Percentiles rank a stretch among this genome's conserved stretches.
Conservation (phyloP, 2,113 vertebrate genomes). For the Gnathonemus longibarbis region DNA sequence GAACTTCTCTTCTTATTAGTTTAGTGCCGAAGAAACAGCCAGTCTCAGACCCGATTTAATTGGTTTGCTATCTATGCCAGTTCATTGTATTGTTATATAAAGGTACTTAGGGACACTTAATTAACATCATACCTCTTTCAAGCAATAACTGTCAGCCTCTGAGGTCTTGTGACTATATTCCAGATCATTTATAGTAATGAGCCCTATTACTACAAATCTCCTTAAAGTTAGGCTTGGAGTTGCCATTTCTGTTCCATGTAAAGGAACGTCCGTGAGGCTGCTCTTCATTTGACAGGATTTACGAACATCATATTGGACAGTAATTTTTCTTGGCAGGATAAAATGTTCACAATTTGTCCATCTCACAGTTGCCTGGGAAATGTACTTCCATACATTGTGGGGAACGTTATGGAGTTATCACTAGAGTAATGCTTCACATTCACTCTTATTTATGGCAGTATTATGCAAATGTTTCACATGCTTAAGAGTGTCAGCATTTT, state of each 20-base stretch:
- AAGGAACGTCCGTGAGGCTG: neutral
- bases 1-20: neutral
- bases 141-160: neutral
- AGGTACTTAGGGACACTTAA: neutral
- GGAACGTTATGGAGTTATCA: neutral
- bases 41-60: neutral
- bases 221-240: neutral
- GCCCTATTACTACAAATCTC: neutral
- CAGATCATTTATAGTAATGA: conserved; percentile 3
- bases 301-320: neutral
- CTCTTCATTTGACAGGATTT: neutral
- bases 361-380: neutral
- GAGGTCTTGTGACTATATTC: neutral
- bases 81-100: conserved; percentile 14
- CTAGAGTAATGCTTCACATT: neutral
- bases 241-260: neutral
- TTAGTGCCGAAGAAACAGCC: neutral
- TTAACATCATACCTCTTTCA: conserved; percentile 1
- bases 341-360: neutral
- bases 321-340: conserved; percentile 2
- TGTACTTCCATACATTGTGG: neutral
- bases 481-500: neutral
- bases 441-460: neutral
- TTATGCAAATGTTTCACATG: conserved; percentile 10
- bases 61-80: neutral